phyloP scores from a whole-genome alignment of 2,888 invertebrate genomes.

The Leptinotarsa haldemani region DNA sequence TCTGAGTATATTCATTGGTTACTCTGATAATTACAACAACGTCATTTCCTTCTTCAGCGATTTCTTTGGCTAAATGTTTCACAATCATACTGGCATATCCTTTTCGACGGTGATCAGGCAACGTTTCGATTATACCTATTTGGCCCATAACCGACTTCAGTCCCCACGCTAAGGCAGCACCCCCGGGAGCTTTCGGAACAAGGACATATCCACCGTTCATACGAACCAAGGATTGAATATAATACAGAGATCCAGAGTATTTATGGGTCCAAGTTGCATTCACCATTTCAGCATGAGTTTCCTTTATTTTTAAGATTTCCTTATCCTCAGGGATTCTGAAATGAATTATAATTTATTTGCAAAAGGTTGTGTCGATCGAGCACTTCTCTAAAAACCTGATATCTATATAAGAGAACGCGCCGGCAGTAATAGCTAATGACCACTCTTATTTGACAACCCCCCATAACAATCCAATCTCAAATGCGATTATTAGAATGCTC shows the following conservation, averaged over 20 bases:
- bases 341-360: background rate
- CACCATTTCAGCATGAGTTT: background rate
- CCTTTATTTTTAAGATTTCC: background rate
- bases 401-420: no score
- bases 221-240: slow-evolving; percentile 10
- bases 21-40: slow-evolving; percentile 22
- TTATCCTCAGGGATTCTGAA: slow-evolving; percentile 20
- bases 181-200: background rate
- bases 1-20: slow-evolving; percentile 25
- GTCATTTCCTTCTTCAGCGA: slow-evolving; percentile 34
- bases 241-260: background rate
- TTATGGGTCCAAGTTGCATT: slow-evolving; percentile 9
- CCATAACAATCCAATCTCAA: no score
- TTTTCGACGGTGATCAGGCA: slow-evolving; percentile 24
- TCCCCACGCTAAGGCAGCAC: background rate
- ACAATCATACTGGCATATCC: slow-evolving; percentile 34
- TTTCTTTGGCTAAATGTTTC: slow-evolving; percentile 30
- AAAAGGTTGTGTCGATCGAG: no score
- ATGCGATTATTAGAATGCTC: no score
- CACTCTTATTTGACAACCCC: no score
- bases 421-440: no score
- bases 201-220: slow-evolving; percentile 32
- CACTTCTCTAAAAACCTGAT: no score
- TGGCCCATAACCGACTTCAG: slow-evolving; percentile 39
- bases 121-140: slow-evolving; percentile 34